These are phyloP conservation scores for Phasianus colchicus DNA, from an alignment of 2,113 vertebrate species.

Conservation along the genomic window DNA sequence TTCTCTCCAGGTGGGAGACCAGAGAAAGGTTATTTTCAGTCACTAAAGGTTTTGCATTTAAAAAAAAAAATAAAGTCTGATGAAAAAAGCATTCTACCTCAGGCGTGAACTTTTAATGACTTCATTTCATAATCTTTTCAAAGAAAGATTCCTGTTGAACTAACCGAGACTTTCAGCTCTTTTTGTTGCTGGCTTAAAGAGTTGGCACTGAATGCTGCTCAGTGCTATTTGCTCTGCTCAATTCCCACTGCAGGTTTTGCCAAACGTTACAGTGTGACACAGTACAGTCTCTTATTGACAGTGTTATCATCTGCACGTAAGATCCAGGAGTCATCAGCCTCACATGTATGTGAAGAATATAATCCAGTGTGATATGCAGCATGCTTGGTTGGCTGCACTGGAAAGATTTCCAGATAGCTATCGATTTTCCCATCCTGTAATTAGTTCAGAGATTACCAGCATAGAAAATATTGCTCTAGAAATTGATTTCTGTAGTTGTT, in stretches of 20 bases:
- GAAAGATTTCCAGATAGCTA: slow-evolving; percentile 45
- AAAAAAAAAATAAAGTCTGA: not conserved
- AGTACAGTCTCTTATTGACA: not conserved
- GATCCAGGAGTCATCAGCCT: not conserved
- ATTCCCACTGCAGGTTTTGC: not conserved
- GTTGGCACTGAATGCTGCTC: not conserved
- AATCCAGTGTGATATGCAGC: not conserved
- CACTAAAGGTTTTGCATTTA: not conserved
- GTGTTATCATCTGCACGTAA: not conserved
- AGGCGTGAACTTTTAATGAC: not conserved
- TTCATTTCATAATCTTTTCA: not conserved
- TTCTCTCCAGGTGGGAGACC: not conserved
- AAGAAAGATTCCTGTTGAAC: not conserved
- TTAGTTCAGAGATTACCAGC: slow-evolving; percentile 53
- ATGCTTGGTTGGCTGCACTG: not conserved
- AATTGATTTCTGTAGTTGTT: slow-evolving; percentile 51
- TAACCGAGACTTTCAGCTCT: not conserved
- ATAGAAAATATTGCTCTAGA: slow-evolving; percentile 38
- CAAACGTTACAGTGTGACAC: not conserved
- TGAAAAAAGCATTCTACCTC: not conserved
- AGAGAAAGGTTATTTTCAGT: not conserved
- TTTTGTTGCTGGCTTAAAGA: not conserved
- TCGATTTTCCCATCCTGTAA: slow-evolving; percentile 54
- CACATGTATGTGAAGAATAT: not conserved
- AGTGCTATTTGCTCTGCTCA: not conserved